Evolutionary conservation across 2,888 invertebrate genomes (phyloP), one percentile per base, ranked within the genome.

Genomic region (Himalopsyche japonica): DNA sequence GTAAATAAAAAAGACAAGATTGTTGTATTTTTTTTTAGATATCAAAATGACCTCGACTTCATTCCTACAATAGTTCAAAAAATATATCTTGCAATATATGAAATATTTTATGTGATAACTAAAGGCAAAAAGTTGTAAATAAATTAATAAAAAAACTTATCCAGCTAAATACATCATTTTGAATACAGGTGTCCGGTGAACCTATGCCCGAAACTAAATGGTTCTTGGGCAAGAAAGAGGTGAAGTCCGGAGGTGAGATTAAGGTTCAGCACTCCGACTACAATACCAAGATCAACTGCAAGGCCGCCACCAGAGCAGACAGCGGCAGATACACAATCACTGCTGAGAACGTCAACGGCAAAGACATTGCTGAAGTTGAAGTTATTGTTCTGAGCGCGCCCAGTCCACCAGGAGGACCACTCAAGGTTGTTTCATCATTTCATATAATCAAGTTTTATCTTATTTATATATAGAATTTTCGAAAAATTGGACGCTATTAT

Each of bases 151-250:
- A 64, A n/a, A 7, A 2, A 37, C 37, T 37, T 10, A 30, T 77
- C 37, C 18, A 32, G 18, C n/a, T 27, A 1, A 49, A 76, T 47
- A 90, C 90, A 79, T 88, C 0, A 37, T 37, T 20, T 18, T 37
- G 82, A 76, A 77, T 78, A n/a, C 88, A 92, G 92, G 92, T 92
- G 4, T 93, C 96, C 79, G 99, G 98, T 85, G 98, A 99, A 90
- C 98, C 98, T 8, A 96, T 97, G 89, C 99, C 99, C 0, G 95
- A 94, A 86, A 98, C 98, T 0, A 96, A 95, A 90, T 99, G 99
- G 99, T 93, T 95, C 88, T 93, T 97, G 82, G 96, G 95, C 87
- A 96, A 95, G 88, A 95, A 94, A 88, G 98, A 97, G 89, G 92
- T 97, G 0, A 95, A 94, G 88, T 93, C 95, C 0, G 93, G 93